Percentiles rank a stretch among this genome's conserved stretches.
phyloP scores from a whole-genome alignment of 2,113 vertebrate genomes.

The Polypterus senegalus region DNA sequence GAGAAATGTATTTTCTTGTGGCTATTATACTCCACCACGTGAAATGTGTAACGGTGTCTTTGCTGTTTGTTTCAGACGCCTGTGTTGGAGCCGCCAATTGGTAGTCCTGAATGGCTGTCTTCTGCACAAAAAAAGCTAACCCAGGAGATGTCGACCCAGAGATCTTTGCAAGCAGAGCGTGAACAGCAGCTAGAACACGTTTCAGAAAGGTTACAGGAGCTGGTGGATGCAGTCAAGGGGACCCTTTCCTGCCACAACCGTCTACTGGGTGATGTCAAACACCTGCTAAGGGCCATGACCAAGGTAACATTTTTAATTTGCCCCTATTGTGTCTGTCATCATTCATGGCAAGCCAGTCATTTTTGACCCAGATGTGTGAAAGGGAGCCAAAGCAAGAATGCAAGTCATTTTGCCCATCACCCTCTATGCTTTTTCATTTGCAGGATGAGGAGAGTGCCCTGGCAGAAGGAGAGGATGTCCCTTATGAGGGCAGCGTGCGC shows the following conservation, averaged over 20 bases:
- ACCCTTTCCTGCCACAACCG: slow-evolving; percentile 87
- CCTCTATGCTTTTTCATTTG: slow-evolving; percentile 4
- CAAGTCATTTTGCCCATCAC: no score
- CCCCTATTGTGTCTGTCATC: not conserved
- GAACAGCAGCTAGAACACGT: slow-evolving; percentile 82
- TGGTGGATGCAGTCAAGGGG: slow-evolving; percentile 89
- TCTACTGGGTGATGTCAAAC: slow-evolving; percentile 87
- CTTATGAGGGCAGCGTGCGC: slow-evolving; percentile 87
- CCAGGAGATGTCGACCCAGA: slow-evolving; percentile 73
- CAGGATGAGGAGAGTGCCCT: slow-evolving; percentile 93
- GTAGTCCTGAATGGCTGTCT: slow-evolving; percentile 83
- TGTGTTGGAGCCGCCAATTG: slow-evolving; percentile 69
- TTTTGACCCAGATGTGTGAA: not conserved
- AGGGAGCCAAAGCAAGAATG: no score
- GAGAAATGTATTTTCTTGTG: no score
- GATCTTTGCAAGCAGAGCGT: slow-evolving; percentile 68
- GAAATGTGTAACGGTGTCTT: not conserved
- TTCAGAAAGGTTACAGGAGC: slow-evolving; percentile 79
- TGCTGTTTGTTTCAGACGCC: slow-evolving; percentile 57
- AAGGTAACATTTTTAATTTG: slow-evolving; percentile 60
- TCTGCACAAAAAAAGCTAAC: slow-evolving; percentile 78
- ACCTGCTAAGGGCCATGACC: slow-evolving; percentile 91
- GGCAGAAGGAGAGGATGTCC: slow-evolving; percentile 85
- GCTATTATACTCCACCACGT: no score
- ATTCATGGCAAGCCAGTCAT: not conserved